A percentile compares a stretch with the other conserved stretches of the same genome.
Conservation (phyloP, 2,797 vertebrate species). For the Mus caroli region DNA sequence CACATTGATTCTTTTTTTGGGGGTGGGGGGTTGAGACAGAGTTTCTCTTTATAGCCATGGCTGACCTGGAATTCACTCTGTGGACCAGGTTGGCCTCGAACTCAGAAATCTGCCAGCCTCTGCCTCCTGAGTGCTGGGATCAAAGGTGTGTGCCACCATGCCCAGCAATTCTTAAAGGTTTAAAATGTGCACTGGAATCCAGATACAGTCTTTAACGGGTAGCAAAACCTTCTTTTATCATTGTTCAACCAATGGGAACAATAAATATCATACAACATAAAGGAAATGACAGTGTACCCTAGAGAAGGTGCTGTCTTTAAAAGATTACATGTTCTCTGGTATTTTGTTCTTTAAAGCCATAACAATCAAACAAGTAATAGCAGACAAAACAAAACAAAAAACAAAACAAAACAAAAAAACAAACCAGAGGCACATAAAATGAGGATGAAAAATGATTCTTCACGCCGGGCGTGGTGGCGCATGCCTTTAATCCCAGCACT, state of each 20-base stretch:
- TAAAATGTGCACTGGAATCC: not conserved
- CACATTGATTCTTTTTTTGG: not conserved
- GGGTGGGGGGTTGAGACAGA: too few species aligned
- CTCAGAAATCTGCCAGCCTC: too few species aligned
- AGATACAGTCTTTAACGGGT: not conserved
- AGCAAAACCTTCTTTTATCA: not conserved
- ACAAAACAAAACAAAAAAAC: not conserved
- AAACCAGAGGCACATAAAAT: not conserved
- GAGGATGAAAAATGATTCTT: not conserved
- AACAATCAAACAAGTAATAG: not conserved
- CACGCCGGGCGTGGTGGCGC: too few species aligned
- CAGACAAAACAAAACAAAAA: not conserved
- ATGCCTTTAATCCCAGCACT: too few species aligned
- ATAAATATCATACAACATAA: not conserved
- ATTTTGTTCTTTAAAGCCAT: not conserved
- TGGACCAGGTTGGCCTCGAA: too few species aligned
- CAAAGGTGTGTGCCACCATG: too few species aligned
- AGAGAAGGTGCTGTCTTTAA: not conserved
- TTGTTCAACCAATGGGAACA: not conserved
- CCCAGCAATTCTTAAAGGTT: slow-evolving; percentile 24
- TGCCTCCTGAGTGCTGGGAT: too few species aligned
- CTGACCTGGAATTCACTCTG: too few species aligned
- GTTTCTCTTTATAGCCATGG: too few species aligned
- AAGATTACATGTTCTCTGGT: not conserved
- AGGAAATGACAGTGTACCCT: not conserved